Conservation (phyloP, 2,797 vertebrate genomes). For the Lepus townsendii region DNA sequence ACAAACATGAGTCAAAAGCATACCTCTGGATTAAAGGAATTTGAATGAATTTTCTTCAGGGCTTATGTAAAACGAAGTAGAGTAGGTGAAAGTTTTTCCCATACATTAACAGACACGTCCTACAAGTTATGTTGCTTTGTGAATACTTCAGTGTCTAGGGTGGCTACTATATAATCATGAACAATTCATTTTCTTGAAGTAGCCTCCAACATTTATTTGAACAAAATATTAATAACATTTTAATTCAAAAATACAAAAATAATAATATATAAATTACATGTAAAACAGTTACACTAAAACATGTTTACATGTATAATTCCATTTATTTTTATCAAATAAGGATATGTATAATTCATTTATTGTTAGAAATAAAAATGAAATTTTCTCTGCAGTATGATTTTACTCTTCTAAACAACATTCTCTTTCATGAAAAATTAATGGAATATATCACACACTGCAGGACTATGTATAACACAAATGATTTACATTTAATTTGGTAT, state of each 20-base stretch:
- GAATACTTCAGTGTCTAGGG: neutral
- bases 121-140: neutral
- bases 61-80: neutral
- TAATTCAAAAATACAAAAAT: neutral
- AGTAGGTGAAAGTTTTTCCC: neutral
- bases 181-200: neutral
- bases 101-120: neutral
- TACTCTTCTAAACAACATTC: neutral
- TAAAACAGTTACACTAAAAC: neutral
- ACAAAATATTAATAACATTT: neutral
- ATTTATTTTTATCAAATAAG: neutral
- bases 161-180: neutral
- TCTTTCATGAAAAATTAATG: constrained; percentile 33
- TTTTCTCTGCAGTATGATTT: neutral
- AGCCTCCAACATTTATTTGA: neutral
- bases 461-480: neutral
- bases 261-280: neutral
- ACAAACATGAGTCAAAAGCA: neutral
- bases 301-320: neutral
- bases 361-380: neutral
- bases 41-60: neutral
- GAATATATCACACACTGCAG: neutral
- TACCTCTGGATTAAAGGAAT: neutral
- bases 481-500: constrained; percentile 29
- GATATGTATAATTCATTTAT: neutral